Conservation (phyloP, 2,797 vertebrate species). For the Lindbergichthys nudifrons region DNA sequence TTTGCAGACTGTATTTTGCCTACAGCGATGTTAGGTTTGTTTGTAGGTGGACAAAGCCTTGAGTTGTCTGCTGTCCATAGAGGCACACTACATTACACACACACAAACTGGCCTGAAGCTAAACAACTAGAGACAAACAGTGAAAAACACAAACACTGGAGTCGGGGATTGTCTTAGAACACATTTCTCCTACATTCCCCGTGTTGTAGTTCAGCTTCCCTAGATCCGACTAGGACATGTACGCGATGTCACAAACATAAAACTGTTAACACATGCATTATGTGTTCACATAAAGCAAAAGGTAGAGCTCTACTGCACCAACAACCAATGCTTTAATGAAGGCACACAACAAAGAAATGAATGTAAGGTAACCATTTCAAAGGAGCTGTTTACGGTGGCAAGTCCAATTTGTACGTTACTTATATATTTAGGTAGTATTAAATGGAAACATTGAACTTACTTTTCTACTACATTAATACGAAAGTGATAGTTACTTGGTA, state of each 20-base stretch:
- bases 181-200: not conserved
- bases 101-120: slow-evolving; percentile 6
- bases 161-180: slow-evolving; percentile 13
- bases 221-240: not conserved
- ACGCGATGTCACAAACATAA: not conserved
- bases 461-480: not conserved
- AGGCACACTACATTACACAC: slow-evolving; percentile 21
- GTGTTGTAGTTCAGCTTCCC: slow-evolving; percentile 7
- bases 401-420: not conserved
- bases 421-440: not conserved
- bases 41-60: slow-evolving; percentile 21
- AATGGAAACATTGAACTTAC: not conserved
- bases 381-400: too few species aligned
- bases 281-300: not conserved
- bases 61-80: slow-evolving; percentile 15
- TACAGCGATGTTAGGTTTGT: slow-evolving; percentile 17
- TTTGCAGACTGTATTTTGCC: not conserved
- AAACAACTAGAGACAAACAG: slow-evolving; percentile 12
- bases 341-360: not conserved
- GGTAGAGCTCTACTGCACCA: not conserved
- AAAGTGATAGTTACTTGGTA: not conserved
- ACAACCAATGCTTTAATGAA: not conserved
- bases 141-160: not conserved
- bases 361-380: not conserved
- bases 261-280: not conserved